A percentile compares a stretch with the other conserved stretches of the same genome.
Evolutionary conservation across 2,113 vertebrate genomes (phyloP).

Genomic region (Chaetura pelagica): DNA sequence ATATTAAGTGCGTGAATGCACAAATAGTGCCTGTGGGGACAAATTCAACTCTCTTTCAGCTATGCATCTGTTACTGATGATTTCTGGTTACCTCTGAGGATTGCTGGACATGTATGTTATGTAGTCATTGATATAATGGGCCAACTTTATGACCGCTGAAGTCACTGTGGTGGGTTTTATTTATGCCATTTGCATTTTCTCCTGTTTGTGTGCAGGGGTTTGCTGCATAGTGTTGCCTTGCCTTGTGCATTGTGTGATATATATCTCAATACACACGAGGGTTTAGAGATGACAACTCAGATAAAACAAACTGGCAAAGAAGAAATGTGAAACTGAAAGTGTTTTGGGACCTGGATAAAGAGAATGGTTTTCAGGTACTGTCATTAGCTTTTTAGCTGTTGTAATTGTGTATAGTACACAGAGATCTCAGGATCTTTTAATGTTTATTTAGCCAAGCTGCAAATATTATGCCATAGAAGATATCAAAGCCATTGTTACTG

Average conservation of each 20-base stretch:
- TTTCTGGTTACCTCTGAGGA: slow-evolving; percentile 6
- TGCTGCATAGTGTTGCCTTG: background rate
- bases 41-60: background rate
- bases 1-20: background rate
- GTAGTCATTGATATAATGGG: background rate
- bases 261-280: background rate
- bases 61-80: background rate
- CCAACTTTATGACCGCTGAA: background rate
- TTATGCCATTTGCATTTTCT: too few relatives aligned
- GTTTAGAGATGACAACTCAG: background rate
- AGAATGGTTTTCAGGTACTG: background rate
- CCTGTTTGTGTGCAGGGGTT: background rate
- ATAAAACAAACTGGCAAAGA: background rate
- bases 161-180: background rate
- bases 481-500: background rate
- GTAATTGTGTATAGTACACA: background rate
- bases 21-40: background rate
- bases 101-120: background rate
- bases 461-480: background rate
- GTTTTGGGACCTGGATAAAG: background rate
- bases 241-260: background rate
- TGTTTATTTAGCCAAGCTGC: background rate
- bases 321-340: background rate
- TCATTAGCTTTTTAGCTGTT: background rate
- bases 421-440: background rate